A percentile compares a stretch with the other conserved stretches of the same genome.
These are phyloP conservation scores for Pantherophis guttatus DNA, from an alignment of 2,113 vertebrate genomes.

Conservation along the genomic window DNA sequence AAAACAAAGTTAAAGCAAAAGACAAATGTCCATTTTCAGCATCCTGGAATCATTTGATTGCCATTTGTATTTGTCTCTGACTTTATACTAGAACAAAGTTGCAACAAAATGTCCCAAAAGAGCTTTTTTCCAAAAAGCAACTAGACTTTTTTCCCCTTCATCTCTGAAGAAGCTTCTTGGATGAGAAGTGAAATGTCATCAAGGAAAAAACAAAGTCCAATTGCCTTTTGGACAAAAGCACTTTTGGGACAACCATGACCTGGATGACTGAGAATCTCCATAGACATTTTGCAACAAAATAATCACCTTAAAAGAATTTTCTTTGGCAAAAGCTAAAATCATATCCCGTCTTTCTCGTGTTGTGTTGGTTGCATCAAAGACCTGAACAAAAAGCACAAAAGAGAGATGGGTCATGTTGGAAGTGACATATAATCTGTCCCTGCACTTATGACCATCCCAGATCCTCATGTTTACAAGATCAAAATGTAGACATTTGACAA, in stretches of 20 bases:
- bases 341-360: conserved; percentile 92
- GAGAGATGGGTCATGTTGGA: not conserved
- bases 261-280: not conserved
- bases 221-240: not conserved
- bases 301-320: conserved; percentile 88
- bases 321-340: conserved; percentile 86
- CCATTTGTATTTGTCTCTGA: not conserved
- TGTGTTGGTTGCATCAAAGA: conserved; percentile 98
- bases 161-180: not conserved
- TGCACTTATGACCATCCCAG: not conserved
- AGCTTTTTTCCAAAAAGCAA: no score
- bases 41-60: not conserved
- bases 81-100: not conserved
- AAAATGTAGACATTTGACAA: not conserved
- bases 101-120: not conserved
- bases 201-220: not conserved
- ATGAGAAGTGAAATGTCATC: not conserved
- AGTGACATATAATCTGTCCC: not conserved
- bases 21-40: not conserved
- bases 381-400: conserved; percentile 67
- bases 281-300: not conserved
- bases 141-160: not conserved
- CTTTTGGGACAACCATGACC: not conserved
- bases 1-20: not conserved
- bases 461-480: not conserved